Evolutionary conservation across 2,888 invertebrate genomes (phyloP), one percentile per base, ranked within the genome.

Genomic region (Drosophila acutilabella): DNA sequence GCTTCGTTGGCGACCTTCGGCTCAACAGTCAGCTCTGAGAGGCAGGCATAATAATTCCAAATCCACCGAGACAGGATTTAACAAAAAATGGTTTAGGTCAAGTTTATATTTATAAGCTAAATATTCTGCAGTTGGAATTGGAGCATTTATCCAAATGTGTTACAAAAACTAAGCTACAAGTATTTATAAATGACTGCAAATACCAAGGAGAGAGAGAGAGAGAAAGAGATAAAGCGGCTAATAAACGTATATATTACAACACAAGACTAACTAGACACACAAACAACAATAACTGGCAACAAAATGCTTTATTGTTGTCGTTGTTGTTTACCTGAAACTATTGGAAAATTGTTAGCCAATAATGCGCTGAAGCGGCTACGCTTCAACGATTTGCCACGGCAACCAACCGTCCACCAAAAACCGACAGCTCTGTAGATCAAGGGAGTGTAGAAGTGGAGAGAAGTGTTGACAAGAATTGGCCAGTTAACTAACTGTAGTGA

Each of bases 311-410:
- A 61, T 52, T 64, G 45, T 41, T 67, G 60, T 48, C 69, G 75
- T 54, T 80, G 70, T n/a, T 48, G 20, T 8, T 64, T 40, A 18
- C 10, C 38, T 61, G 57, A 38, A 66, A 45, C 65, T 87, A 89
- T 89, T 89, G 85, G 71, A 84, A 83, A 66, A 81, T 64, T 75
- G 79, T 84, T 83, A 70, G 89, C 73, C 89, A 84, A 84, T 89
- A 84, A 74, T 84, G 52, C 68, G 80, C 64, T 77, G 81, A 62
- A 73, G 85, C 79, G 51, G 81, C 59, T 57, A 87, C 88, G 83
- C 83, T 84, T 87, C 88, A 84, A 79, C 67, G 76, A 89, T 79
- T 89, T 62, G 66, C 73, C 50, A 76, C 71, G 71, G 72, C 66
- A 60, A 41, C 47, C 42, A 26, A 59, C 26, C 53, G 18, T 41